These are phyloP conservation scores for Egretta garzetta DNA, from an alignment of 2,113 vertebrate species.

Conservation along the genomic window DNA sequence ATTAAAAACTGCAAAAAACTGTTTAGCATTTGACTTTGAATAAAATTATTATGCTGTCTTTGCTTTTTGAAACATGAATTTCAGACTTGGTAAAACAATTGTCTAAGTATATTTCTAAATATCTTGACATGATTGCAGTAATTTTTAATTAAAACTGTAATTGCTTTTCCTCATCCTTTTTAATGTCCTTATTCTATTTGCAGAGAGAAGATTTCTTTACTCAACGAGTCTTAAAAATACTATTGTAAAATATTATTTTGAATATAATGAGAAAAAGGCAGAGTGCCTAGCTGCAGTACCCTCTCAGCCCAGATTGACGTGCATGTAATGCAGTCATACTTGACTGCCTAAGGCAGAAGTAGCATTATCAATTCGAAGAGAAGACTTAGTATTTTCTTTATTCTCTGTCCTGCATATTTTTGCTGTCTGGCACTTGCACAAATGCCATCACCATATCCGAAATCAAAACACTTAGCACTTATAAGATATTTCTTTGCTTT, in stretches of 20 bases:
- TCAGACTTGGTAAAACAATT: not conserved
- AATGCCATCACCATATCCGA: not conserved
- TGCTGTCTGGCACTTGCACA: not conserved
- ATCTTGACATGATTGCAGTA: not conserved
- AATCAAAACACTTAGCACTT: not conserved
- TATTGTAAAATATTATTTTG: not conserved
- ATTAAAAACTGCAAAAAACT: not conserved
- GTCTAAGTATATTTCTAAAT: not conserved
- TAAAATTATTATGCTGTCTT: not conserved
- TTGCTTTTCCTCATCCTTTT: not conserved
- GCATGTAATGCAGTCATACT: not conserved
- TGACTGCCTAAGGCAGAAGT: not conserved
- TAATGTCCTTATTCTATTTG: not conserved
- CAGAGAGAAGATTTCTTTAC: not conserved
- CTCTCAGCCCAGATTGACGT: not conserved
- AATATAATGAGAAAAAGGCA: not conserved
- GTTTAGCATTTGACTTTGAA: not conserved
- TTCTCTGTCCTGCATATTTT: not conserved
- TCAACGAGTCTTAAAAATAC: not conserved
- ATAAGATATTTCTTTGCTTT: not conserved
- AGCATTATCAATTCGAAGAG: fast-evolving
- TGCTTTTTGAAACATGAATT: not conserved
- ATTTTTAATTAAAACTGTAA: not conserved
- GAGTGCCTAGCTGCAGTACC: not conserved
- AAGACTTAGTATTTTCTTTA: not conserved